These are phyloP conservation scores for Oscheius sp. DNA, from an alignment of 1,140 invertebrate genomes.

Conservation along the genomic window DNA sequence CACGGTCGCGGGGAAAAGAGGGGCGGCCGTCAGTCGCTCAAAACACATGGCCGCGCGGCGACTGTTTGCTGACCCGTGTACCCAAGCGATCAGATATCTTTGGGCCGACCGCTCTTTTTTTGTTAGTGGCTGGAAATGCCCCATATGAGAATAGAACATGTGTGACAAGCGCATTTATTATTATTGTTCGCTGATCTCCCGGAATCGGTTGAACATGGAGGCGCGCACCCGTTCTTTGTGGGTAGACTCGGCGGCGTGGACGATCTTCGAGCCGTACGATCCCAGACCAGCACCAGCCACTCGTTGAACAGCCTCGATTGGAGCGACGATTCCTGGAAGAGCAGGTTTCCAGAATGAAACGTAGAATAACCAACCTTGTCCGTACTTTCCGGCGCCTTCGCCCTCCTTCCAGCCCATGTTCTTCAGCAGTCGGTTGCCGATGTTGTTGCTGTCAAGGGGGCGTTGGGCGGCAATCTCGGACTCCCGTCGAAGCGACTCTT, in stretches of 20 bases:
- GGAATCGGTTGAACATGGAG: not conserved
- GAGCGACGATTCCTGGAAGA: conserved; percentile 53
- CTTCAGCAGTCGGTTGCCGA: conserved; percentile 87
- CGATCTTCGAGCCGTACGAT: conserved; percentile 40
- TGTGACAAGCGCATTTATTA: no score
- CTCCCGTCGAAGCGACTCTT: conserved; percentile 33
- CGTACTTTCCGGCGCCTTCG: conserved; percentile 83
- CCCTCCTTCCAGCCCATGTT: conserved; percentile 99
- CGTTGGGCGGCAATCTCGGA: conserved; percentile 30
- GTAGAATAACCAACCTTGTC: conserved; percentile 71
- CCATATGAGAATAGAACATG: no score
- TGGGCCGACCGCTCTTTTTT: no score
- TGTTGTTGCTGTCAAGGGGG: conserved; percentile 61
- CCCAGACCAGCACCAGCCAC: conserved; percentile 57
- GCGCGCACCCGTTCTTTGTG: conserved; percentile 20
- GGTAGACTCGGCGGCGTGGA: conserved; percentile 10
- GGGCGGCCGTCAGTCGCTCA: no score
- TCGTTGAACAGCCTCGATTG: conserved; percentile 52
- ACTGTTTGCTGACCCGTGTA: no score
- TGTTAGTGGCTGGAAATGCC: no score
- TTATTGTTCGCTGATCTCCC: not conserved
- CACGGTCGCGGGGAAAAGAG: no score
- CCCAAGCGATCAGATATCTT: no score
- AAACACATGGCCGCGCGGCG: no score
- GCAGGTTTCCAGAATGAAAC: not conserved